Evolutionary conservation across 2,113 vertebrate species (phyloP).

Genomic region (Oxyruncus cristatus): DNA sequence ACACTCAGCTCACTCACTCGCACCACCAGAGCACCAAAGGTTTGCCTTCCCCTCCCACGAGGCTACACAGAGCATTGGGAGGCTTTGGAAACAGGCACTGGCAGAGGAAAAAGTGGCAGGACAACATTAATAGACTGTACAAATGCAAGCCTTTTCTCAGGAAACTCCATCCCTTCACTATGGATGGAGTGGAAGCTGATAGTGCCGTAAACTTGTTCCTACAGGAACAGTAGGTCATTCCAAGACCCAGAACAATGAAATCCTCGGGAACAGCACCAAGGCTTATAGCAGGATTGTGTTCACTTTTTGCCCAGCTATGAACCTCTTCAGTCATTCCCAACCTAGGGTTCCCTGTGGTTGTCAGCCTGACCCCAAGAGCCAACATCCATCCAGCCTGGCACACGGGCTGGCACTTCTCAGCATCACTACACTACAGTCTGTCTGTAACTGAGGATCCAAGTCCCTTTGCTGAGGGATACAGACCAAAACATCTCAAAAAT

Average conservation of each 20-base stretch:
- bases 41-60: background rate
- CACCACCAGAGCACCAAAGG: background rate
- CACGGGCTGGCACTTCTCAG: accelerated
- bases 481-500: background rate
- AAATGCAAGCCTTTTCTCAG: background rate
- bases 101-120: background rate
- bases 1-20: background rate
- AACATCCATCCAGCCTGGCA: background rate
- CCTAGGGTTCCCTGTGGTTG: background rate
- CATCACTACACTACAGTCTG: accelerated
- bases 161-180: background rate
- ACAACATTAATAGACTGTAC: background rate
- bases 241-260: background rate
- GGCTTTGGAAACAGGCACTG: background rate
- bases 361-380: background rate
- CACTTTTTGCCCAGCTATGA: background rate
- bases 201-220: background rate
- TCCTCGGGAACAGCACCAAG: background rate
- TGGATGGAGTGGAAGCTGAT: background rate
- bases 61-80: background rate
- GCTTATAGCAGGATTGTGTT: background rate
- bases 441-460: background rate
- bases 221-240: background rate
- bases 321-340: background rate
- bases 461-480: background rate